Percentiles rank a stretch among this genome's conserved stretches.
phyloP scores from a whole-genome alignment of 2,888 invertebrate genomes.

The Onthophagus sagittarius region DNA sequence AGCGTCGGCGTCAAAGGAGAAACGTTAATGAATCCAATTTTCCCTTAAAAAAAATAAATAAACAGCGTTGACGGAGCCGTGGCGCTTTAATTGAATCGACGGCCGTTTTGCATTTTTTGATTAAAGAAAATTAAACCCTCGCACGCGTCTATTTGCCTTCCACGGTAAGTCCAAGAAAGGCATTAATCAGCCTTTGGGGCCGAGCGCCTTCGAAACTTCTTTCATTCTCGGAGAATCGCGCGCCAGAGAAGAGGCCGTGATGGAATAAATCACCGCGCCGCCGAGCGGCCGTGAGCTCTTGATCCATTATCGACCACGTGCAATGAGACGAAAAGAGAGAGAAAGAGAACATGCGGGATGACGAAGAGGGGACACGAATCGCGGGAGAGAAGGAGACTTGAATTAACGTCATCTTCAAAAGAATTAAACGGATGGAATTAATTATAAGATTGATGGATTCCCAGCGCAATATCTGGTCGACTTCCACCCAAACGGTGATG shows the following conservation, averaged over 20 bases:
- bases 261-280: slow-evolving; percentile 8
- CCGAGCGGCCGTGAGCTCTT: background rate
- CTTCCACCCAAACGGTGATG: slow-evolving; percentile 14
- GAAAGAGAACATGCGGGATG: background rate
- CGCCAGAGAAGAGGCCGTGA: background rate
- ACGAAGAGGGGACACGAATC: background rate
- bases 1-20: slow-evolving; percentile 18
- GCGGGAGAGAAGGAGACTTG: slow-evolving; percentile 31
- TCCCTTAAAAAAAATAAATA: slow-evolving; percentile 25
- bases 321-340: background rate
- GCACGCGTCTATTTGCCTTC: slow-evolving; percentile 16
- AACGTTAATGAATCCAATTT: slow-evolving; percentile 32
- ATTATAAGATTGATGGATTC: slow-evolving; percentile 52
- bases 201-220: background rate
- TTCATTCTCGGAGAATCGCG: background rate
- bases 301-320: background rate
- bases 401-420: slow-evolving; percentile 52
- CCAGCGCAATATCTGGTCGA: slow-evolving; percentile 26
- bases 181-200: background rate
- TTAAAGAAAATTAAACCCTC: slow-evolving; percentile 27
- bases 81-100: slow-evolving; percentile 24
- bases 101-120: slow-evolving; percentile 26
- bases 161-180: background rate
- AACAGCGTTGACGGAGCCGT: slow-evolving; percentile 20
- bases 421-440: slow-evolving; percentile 53